Conservation (phyloP, 2,888 invertebrate genomes). For the Caenorhabditis japonica region DNA sequence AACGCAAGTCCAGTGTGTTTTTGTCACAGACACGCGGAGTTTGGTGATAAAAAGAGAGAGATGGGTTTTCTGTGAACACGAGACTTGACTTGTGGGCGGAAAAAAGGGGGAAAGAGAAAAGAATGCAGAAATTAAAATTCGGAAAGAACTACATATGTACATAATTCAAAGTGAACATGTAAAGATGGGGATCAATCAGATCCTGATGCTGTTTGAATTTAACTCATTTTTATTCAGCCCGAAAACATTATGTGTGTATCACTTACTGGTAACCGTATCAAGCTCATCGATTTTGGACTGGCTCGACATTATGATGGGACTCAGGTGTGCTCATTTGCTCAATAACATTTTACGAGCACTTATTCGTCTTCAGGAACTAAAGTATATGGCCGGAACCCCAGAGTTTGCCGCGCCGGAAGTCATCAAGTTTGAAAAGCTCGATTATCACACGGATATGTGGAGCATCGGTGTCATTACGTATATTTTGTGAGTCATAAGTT, state of each 20-base stretch:
- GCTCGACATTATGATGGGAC: slow-evolving; percentile 83
- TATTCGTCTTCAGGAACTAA: slow-evolving; percentile 62
- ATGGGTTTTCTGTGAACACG: slow-evolving; percentile 46
- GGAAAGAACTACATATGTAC: not conserved
- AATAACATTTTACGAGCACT: not conserved
- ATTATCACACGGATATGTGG: slow-evolving; percentile 94
- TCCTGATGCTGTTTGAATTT: no score
- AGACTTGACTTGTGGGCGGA: slow-evolving; percentile 37
- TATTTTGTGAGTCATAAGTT: slow-evolving; percentile 89
- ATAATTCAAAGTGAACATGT: no score
- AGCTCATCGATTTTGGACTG: slow-evolving; percentile 97
- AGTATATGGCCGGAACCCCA: slow-evolving; percentile 85
- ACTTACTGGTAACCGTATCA: slow-evolving; percentile 95
- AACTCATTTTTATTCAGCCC: slow-evolving; percentile 83
- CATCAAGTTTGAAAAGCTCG: slow-evolving; percentile 94
- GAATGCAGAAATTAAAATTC: slow-evolving; percentile 18
- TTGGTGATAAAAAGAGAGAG: slow-evolving; percentile 39
- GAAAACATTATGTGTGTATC: slow-evolving; percentile 98
- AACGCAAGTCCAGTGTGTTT: slow-evolving; percentile 23
- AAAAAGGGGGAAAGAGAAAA: slow-evolving; percentile 7
- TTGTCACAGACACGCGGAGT: slow-evolving; percentile 45
- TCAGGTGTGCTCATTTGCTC: slow-evolving; percentile 34
- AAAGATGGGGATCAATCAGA: no score
- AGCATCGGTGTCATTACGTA: slow-evolving; percentile 97
- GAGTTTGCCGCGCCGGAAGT: slow-evolving; percentile 94